Base-by-base conservation (phyloP, 2,888 invertebrate species). In the Cheilosia vulpina region DNA sequence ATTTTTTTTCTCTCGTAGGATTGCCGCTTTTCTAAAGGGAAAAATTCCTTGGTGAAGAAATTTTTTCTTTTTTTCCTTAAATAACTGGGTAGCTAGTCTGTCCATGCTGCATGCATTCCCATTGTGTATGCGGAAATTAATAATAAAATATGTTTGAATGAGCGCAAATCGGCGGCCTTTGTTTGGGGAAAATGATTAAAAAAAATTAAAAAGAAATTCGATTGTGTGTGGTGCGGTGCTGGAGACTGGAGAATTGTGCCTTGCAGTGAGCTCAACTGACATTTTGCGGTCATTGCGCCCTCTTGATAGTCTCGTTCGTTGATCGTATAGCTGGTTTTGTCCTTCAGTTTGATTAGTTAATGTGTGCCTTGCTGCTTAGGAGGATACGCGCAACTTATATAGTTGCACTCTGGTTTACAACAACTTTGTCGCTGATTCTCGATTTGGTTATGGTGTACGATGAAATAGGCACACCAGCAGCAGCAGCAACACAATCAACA, bases 211-310 rank as follows among this genome's bases (percentile, higher is more conserved):
- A 66, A 43, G 43, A 55, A 45, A 69, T 60, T 73, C 55, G 53
- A 63, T 45, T 63, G 11, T 24, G 15, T 57, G 45, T 27, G 75
- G 34, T 9, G 31, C 7, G 31, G 31, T 9, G 31, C 31, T 31
- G 31, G 31, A 38, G 13, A 38, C 38, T 38, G 38, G 13, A 34
- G 34, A 75, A 52, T 27, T 27, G 1, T 65, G 68, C 66, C n/a
- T 52, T 52, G 24, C 52, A 24, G n/a, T 2, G 52, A 19, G 21
- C 52, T 13, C 21, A n/a, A 71, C 24, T 63, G 63, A 65, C 75
- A 58, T 75, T 75, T 65, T 65, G 57, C 75, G 65, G 75, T 75
- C 75, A 75, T 75, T 75, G 75, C 65, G 75, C 75, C 65, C 57
- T 75, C 57, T 47, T 50, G 38, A 58, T 65, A 43, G 58, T 66